Conservation (phyloP, 2,797 vertebrate genomes). For the Oreochromis mossambicus region DNA sequence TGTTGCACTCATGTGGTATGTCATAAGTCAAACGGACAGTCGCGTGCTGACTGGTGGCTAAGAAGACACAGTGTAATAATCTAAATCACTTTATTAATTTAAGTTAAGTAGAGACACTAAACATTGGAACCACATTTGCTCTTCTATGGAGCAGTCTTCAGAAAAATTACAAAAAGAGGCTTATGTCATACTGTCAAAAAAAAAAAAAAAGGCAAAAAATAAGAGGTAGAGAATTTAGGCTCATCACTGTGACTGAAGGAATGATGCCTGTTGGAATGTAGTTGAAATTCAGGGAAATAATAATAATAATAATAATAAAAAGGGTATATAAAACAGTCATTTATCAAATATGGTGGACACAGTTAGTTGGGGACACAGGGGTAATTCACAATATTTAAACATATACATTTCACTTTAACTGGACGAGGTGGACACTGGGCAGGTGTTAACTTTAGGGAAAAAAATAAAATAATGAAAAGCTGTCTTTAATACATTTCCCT, state of each 20-base stretch:
- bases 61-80: conserved; percentile 68
- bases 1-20: neutral
- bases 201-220: conserved; percentile 78
- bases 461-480: neutral
- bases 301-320: neutral
- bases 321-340: conserved; percentile 62
- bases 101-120: conserved; percentile 86
- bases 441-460: conserved; percentile 21
- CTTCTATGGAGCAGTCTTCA: conserved; percentile 71
- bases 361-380: conserved; percentile 38
- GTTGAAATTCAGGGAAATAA: conserved; percentile 55
- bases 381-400: conserved; percentile 67
- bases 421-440: conserved; percentile 19
- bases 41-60: neutral
- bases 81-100: conserved; percentile 87
- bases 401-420: conserved; percentile 66
- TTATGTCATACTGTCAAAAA: conserved; percentile 84
- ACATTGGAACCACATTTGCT: conserved; percentile 79
- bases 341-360: conserved; percentile 59
- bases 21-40: neutral
- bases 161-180: conserved; percentile 67
- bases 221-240: conserved; percentile 99
- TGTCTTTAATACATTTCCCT: conserved; percentile 46
- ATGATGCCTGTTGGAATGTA: conserved; percentile 78
- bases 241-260: conserved; percentile 78